phyloP scores from a whole-genome alignment of 2,797 vertebrate genomes.

The Notamacropus eugenii region DNA sequence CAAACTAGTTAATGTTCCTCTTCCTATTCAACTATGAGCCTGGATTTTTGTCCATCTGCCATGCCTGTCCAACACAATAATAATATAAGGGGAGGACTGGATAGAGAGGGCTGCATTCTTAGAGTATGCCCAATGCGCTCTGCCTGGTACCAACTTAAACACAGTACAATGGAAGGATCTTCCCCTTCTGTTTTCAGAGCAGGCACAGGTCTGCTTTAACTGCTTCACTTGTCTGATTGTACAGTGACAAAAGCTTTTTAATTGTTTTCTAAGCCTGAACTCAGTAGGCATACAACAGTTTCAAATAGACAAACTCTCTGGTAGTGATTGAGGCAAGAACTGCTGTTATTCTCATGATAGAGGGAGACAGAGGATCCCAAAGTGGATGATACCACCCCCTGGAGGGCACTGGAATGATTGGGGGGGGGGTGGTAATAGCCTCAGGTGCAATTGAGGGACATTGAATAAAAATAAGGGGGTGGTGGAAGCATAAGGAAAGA shows the following conservation, averaged over 20 bases:
- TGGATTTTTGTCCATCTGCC: background rate
- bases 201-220: background rate
- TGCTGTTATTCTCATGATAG: background rate
- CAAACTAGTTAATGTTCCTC: background rate
- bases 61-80: background rate
- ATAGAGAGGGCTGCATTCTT: background rate
- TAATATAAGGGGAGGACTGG: background rate
- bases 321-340: background rate
- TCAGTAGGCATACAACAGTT: background rate
- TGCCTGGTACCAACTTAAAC: background rate
- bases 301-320: background rate
- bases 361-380: background rate
- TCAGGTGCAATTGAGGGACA: no score
- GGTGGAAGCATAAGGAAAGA: no score
- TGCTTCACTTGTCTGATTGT: background rate
- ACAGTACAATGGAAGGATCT: background rate
- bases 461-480: no score
- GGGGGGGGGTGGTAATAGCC: no score
- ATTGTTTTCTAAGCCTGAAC: background rate
- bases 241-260: background rate
- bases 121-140: background rate
- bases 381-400: no score
- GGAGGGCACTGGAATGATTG: no score
- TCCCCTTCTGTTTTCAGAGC: background rate
- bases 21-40: background rate